Percentiles rank a stretch among this genome's conserved stretches.
phyloP scores from a whole-genome alignment of 2,797 vertebrate species.

The Halcyon smyrnensis region DNA sequence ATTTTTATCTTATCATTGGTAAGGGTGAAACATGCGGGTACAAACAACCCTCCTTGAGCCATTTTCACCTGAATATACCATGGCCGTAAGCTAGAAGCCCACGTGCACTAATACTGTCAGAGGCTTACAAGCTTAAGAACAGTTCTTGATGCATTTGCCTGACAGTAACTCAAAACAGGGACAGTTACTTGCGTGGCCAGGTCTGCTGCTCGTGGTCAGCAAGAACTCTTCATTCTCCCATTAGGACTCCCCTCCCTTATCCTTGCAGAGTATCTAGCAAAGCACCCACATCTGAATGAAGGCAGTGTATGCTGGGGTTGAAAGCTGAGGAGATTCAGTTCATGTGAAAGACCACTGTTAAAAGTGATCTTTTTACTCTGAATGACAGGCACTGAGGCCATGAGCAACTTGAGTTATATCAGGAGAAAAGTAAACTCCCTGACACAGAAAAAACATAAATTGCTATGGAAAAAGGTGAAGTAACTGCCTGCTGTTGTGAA shows the following conservation, averaged over 20 bases:
- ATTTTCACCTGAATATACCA: neutral
- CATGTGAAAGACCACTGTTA: neutral
- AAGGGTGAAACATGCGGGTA: neutral
- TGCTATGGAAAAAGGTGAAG: neutral
- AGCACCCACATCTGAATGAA: neutral
- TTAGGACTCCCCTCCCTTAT: neutral
- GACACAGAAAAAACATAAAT: neutral
- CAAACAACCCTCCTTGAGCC: neutral
- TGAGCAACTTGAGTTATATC: accelerated
- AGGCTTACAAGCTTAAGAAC: neutral
- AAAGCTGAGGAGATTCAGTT: neutral
- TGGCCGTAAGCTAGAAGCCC: neutral
- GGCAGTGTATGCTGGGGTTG: neutral
- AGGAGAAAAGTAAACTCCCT: neutral
- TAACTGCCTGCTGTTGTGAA: neutral
- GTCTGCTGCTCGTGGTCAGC: neutral
- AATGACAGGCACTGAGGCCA: neutral
- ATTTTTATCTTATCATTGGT: neutral
- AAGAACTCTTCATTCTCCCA: neutral
- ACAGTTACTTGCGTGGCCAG: neutral
- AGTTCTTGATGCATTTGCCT: neutral
- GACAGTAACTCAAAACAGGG: neutral
- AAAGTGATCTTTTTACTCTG: neutral
- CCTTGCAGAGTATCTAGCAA: neutral
- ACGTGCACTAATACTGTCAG: neutral